phyloP scores from a whole-genome alignment of 2,113 vertebrate genomes.

The human (Homo sapiens) region GRCh38 chr6:63479001-63479500 shows the following conservation, averaged over 20 bases:
- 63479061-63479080: background rate
- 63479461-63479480: too few relatives aligned
- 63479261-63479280: background rate
- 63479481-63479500: too few relatives aligned
- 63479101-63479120: background rate
- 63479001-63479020: background rate
- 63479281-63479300: background rate
- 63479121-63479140: background rate
- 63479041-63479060: background rate
- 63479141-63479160: background rate
- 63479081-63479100: background rate
- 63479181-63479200: background rate
- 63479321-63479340: too few relatives aligned
- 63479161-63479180: background rate
- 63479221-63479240: background rate
- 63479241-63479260: background rate
- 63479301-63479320: too few relatives aligned
- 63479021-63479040: background rate
- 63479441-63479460: too few relatives aligned
- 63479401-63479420: too few relatives aligned
- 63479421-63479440: too few relatives aligned
- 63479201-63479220: background rate
- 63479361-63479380: background rate
- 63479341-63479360: background rate
- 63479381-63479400: background rate